phyloP scores from a whole-genome alignment of 2,113 vertebrate species.

The Orycteropus afer region DNA sequence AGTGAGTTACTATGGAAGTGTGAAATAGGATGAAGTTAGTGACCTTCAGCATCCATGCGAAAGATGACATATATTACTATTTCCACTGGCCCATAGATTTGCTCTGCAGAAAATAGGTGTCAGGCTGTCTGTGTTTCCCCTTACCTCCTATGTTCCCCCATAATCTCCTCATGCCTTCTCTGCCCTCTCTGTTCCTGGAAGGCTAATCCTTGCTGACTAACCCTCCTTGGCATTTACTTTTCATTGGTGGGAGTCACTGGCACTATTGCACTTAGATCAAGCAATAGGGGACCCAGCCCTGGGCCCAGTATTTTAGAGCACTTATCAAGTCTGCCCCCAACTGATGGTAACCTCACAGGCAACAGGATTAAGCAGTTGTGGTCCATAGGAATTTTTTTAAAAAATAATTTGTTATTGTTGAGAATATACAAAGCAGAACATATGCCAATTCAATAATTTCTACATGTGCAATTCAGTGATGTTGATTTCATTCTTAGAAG shows the following conservation, averaged over 20 bases:
- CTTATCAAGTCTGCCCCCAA: background rate
- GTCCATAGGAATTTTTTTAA: too few species aligned
- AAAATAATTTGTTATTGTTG: too few species aligned
- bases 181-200: background rate
- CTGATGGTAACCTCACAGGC: background rate
- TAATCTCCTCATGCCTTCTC: background rate
- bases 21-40: background rate
- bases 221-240: background rate
- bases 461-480: background rate
- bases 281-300: background rate
- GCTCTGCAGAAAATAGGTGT: background rate
- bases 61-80: constrained; percentile 6
- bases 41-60: background rate
- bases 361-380: background rate
- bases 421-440: background rate
- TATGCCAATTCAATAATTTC: background rate
- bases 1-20: background rate
- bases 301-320: background rate
- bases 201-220: background rate
- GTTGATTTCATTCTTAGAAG: too few species aligned
- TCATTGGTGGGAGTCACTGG: background rate
- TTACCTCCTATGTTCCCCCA: rapidly evolving
- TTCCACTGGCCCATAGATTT: background rate
- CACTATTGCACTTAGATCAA: background rate
- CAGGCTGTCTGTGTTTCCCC: background rate